Percentiles rank a stretch among this genome's conserved stretches.
phyloP scores from a whole-genome alignment of 2,113 vertebrate species.

The Glaucomys volans region DNA sequence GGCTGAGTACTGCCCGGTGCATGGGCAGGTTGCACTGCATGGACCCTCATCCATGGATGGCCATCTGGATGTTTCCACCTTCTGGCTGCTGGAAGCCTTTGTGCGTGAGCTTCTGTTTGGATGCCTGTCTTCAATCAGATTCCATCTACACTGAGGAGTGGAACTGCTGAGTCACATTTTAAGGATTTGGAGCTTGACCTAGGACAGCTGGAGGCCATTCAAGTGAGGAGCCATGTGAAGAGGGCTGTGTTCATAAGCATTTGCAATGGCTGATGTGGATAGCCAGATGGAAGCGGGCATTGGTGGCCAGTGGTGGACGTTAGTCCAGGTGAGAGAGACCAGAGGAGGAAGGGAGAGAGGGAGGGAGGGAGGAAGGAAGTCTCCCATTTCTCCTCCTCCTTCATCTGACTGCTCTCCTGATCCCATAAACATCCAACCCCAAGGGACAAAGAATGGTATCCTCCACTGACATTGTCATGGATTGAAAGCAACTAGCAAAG shows the following conservation, averaged over 20 bases:
- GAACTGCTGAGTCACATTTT: fast-evolving
- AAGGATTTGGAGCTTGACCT: neutral
- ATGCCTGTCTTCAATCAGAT: neutral
- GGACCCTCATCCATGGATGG: fast-evolving
- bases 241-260: neutral
- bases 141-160: neutral
- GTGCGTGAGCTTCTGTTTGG: too few relatives aligned
- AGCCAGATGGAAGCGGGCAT: neutral
- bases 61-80: neutral
- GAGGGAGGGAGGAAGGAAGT: too few relatives aligned
- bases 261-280: fast-evolving
- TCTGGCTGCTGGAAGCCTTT: fast-evolving
- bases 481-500: neutral
- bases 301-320: fast-evolving
- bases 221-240: neutral
- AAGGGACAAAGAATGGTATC: neutral
- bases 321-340: neutral
- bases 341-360: fast-evolving
- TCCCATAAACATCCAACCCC: fast-evolving
- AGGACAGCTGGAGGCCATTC: neutral
- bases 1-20: fast-evolving
- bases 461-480: neutral
- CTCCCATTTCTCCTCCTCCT: neutral
- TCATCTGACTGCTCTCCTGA: too few relatives aligned
- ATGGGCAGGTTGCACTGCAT: fast-evolving